These are phyloP conservation scores for Strigamia crassipes DNA, from an alignment of 2,888 invertebrate species.

Conservation along the genomic window DNA sequence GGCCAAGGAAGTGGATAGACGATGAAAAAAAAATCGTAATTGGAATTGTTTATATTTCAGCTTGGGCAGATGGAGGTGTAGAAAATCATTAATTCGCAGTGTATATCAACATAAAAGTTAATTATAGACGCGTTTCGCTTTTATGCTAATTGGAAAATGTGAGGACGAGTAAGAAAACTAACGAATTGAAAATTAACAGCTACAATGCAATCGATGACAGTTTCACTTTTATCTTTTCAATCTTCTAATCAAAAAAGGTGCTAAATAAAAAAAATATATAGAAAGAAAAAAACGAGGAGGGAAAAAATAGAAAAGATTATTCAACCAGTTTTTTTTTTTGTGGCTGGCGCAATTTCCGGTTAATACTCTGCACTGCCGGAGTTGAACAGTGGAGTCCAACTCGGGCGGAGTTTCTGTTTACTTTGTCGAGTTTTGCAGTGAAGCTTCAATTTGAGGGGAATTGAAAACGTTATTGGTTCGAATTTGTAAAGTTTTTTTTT, in stretches of 20 bases:
- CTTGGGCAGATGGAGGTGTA: neutral
- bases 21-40: neutral
- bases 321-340: neutral
- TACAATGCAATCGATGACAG: neutral
- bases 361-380: neutral
- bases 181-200: conserved; percentile 3
- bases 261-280: conserved; percentile 3
- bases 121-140: neutral
- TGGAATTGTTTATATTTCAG: neutral
- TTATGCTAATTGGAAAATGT: conserved; percentile 10
- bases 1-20: no score
- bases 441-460: neutral
- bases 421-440: neutral
- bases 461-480: neutral
- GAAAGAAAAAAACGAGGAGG: no score
- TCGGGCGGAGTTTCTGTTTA: neutral
- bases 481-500: neutral
- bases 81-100: neutral
- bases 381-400: neutral
- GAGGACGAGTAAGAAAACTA: neutral
- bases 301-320: neutral
- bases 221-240: neutral
- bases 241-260: neutral
- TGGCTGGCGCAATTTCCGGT: neutral
- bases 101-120: neutral